Conservation (phyloP, 2,888 invertebrate species). For the Cyaniris semiargus region DNA sequence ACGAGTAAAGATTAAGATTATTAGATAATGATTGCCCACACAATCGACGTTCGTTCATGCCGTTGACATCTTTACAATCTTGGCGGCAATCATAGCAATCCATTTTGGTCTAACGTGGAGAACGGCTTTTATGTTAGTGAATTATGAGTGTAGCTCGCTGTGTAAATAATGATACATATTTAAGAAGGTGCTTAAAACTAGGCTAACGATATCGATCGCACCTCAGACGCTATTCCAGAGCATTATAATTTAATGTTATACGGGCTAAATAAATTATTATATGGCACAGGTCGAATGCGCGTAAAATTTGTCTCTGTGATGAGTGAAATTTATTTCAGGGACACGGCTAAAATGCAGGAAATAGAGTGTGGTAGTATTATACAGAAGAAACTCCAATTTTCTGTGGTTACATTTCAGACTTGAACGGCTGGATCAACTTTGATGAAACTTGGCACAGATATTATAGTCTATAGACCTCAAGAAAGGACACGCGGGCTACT, state of each 20-base stretch:
- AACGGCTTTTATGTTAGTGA: neutral
- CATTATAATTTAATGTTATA: neutral
- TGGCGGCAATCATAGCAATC: too few relatives aligned
- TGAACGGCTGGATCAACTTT: too few relatives aligned
- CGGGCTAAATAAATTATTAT: neutral
- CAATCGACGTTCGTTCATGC: too few relatives aligned
- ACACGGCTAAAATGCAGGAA: neutral
- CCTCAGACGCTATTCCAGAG: neutral
- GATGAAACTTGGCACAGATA: too few relatives aligned
- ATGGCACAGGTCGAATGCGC: neutral
- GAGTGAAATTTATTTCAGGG: neutral
- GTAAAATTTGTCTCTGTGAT: neutral
- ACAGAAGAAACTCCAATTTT: neutral
- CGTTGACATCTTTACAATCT: too few relatives aligned
- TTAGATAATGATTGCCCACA: too few relatives aligned
- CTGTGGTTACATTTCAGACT: neutral
- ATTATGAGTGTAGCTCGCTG: neutral
- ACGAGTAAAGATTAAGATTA: too few relatives aligned
- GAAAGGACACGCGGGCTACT: too few relatives aligned
- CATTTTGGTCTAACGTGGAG: neutral
- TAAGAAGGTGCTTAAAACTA: conserved; percentile 9
- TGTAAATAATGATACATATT: neutral
- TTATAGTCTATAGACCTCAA: too few relatives aligned
- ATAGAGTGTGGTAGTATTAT: neutral
- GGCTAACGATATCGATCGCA: conserved; percentile 18